A percentile compares a stretch with the other conserved stretches of the same genome.
Conservation (phyloP, 2,888 invertebrate species). For the Galeopsomyia nigrocyanea region DNA sequence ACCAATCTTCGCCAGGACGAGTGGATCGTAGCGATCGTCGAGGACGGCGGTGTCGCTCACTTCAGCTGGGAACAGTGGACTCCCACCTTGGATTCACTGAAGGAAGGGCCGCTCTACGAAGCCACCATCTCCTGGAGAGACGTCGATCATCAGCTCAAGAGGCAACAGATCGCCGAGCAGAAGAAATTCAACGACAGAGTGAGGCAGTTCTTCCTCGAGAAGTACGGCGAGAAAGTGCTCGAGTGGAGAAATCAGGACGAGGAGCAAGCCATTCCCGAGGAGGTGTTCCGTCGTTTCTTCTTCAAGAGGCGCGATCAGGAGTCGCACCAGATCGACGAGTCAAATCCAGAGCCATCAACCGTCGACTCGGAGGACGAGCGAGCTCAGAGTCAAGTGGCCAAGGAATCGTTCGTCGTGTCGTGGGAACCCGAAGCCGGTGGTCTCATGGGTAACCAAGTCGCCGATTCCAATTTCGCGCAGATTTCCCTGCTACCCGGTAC, state of each 20-base stretch:
- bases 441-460: conserved; percentile 66
- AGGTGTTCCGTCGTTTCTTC: conserved; percentile 62
- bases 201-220: conserved; percentile 61
- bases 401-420: conserved; percentile 62
- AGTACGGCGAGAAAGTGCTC: conserved; percentile 61
- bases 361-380: conserved; percentile 49
- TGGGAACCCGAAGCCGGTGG: conserved; percentile 67
- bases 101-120: conserved; percentile 62
- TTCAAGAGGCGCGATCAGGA: conserved; percentile 59
- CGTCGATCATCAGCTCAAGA: conserved; percentile 56
- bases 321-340: conserved; percentile 50
- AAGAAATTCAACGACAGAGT: conserved; percentile 62
- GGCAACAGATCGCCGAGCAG: conserved; percentile 58
- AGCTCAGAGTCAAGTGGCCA: conserved; percentile 42
- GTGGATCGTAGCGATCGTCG: conserved; percentile 63
- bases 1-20: conserved; percentile 55
- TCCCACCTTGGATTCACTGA: conserved; percentile 61
- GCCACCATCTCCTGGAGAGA: conserved; percentile 65
- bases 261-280: conserved; percentile 60
- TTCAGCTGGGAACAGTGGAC: conserved; percentile 64
- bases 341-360: conserved; percentile 54
- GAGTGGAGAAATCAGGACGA: conserved; percentile 60
- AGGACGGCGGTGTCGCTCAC: conserved; percentile 61
- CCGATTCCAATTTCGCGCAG: conserved; percentile 63
- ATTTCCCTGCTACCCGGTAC: conserved; percentile 65